These are phyloP conservation scores for Glyphotaelius pellucidus DNA, from an alignment of 2,888 invertebrate genomes.

Conservation along the genomic window DNA sequence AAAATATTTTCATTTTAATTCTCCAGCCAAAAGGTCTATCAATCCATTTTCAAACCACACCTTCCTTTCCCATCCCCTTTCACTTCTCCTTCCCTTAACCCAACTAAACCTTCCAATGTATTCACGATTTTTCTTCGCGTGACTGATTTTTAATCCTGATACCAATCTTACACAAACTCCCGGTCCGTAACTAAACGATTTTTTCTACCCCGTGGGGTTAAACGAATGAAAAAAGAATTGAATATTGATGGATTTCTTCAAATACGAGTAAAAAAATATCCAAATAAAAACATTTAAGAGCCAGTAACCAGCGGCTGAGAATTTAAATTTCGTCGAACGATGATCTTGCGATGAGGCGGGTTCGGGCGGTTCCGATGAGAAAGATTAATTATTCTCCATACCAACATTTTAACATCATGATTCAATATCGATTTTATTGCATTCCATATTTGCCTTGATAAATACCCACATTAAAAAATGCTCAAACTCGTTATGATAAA, in stretches of 20 bases:
- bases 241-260: neutral
- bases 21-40: constrained; percentile 40
- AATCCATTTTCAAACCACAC: constrained; percentile 55
- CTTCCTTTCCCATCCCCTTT: neutral
- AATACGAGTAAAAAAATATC: neutral
- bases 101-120: constrained; percentile 58
- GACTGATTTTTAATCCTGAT: constrained; percentile 65
- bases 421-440: too few relatives aligned
- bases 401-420: too few relatives aligned
- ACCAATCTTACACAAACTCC: constrained; percentile 61
- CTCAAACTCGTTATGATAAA: too few relatives aligned
- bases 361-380: too few relatives aligned
- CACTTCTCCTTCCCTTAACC: constrained; percentile 35
- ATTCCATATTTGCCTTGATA: too few relatives aligned
- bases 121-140: constrained; percentile 65
- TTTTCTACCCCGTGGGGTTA: constrained; percentile 8
- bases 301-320: too few relatives aligned
- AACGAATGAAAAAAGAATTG: constrained; percentile 23
- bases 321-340: too few relatives aligned
- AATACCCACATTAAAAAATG: too few relatives aligned
- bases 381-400: too few relatives aligned
- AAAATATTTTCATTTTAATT: neutral
- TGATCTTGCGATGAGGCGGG: too few relatives aligned
- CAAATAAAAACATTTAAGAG: neutral
- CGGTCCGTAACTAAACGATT: constrained; percentile 8